Evolutionary conservation across 2,113 vertebrate species (phyloP).

Genomic region (Boleophthalmus pectinirostris): DNA sequence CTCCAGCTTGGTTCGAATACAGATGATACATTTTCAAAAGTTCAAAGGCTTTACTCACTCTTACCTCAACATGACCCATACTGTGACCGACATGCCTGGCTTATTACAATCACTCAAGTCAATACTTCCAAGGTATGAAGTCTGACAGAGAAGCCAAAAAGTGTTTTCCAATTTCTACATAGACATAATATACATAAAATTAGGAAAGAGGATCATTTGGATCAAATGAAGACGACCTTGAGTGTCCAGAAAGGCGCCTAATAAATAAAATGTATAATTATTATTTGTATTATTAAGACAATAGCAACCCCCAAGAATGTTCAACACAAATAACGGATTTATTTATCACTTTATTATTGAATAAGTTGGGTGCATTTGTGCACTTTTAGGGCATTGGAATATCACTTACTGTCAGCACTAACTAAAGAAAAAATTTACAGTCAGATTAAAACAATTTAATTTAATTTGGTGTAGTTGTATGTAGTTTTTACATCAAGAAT

Average conservation of each 20-base stretch:
- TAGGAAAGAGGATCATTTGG: not conserved
- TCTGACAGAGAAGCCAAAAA: not conserved
- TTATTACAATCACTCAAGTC: constrained; percentile 16
- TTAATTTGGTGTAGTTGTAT: too few relatives aligned
- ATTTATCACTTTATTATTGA: not conserved
- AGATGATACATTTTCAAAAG: constrained; percentile 17
- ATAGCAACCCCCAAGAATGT: too few relatives aligned
- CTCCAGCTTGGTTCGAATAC: constrained; percentile 26
- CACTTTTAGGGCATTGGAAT: not conserved
- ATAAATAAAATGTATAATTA: too few relatives aligned
- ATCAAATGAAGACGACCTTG: not conserved
- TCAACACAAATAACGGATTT: not conserved
- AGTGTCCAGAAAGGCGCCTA: too few relatives aligned
- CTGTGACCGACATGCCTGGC: constrained; percentile 19
- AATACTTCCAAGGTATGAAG: not conserved
- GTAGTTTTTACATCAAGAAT: too few relatives aligned
- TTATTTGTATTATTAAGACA: too few relatives aligned
- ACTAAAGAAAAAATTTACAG: too few relatives aligned
- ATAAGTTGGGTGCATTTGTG: not conserved
- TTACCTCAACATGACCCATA: constrained; percentile 13
- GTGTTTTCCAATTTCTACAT: too few relatives aligned
- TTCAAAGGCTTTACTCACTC: constrained; percentile 18
- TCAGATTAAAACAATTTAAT: too few relatives aligned
- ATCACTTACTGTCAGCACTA: too few relatives aligned
- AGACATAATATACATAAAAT: too few relatives aligned